A percentile compares a stretch with the other conserved stretches of the same genome.
Evolutionary conservation across 2,113 vertebrate species (phyloP).

Genomic region (Struthidea cinerea): DNA sequence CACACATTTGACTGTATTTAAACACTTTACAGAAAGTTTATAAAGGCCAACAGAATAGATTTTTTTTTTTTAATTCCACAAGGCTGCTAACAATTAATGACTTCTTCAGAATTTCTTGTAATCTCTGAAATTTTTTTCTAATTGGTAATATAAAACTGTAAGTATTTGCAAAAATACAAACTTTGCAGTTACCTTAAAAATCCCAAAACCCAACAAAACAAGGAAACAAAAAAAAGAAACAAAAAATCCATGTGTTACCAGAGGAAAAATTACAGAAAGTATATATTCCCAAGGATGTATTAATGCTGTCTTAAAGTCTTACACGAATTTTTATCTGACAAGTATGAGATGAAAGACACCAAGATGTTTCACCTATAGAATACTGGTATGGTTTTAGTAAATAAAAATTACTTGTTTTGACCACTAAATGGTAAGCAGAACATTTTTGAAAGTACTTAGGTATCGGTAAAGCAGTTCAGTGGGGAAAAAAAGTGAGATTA

Average conservation of each 20-base stretch:
- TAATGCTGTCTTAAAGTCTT: not conserved
- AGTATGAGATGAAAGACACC: not conserved
- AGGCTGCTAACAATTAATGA: not conserved
- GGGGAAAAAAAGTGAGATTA: not conserved
- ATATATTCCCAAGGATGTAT: not conserved
- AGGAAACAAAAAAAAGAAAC: rapidly evolving
- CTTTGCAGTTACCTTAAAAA: not conserved
- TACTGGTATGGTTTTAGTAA: not conserved
- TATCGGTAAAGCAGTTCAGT: not conserved
- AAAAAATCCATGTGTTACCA: not conserved
- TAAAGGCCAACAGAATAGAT: not conserved
- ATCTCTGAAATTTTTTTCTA: not conserved
- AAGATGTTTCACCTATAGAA: not conserved
- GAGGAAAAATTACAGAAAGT: not conserved
- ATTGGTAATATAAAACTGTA: not conserved
- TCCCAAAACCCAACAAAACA: not conserved
- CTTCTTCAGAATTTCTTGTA: not conserved
- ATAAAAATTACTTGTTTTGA: not conserved
- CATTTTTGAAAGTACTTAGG: not conserved
- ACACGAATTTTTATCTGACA: not conserved
- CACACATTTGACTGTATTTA: not conserved
- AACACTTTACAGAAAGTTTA: not conserved
- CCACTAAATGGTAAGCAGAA: not conserved
- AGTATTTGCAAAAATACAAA: not conserved
- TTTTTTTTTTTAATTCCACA: not conserved